Percentiles rank a stretch among this genome's conserved stretches.
phyloP scores from a whole-genome alignment of 2,113 vertebrate genomes.

The Cyprinodon brontotheroides region DNA sequence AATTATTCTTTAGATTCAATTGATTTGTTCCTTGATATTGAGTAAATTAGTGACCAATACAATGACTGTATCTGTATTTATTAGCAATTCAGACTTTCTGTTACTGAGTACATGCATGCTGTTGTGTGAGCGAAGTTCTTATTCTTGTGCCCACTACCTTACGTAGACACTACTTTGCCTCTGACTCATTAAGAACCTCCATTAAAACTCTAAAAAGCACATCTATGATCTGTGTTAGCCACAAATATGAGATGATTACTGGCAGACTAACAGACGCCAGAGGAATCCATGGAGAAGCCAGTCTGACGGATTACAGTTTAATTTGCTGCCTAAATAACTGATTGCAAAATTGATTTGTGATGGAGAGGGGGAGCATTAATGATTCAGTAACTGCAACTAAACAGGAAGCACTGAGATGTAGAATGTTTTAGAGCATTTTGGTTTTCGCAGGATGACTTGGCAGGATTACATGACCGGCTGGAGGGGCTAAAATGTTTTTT shows the following conservation, averaged over 20 bases:
- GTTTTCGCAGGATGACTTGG: constrained; percentile 36
- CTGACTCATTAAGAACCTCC: constrained; percentile 24
- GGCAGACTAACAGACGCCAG: constrained; percentile 47
- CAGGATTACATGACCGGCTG: constrained; percentile 22
- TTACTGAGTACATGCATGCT: neutral
- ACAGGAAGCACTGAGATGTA: constrained; percentile 37
- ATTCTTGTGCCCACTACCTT: neutral
- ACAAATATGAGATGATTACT: constrained; percentile 52
- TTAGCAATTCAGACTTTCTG: neutral
- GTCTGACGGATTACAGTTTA: constrained; percentile 40
- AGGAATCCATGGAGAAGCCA: constrained; percentile 13
- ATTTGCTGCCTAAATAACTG: constrained; percentile 54
- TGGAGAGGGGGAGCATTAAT: constrained; percentile 42
- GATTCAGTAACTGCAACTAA: constrained; percentile 34
- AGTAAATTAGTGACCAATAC: too few species aligned
- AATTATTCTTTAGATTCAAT: too few species aligned
- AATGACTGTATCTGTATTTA: too few species aligned
- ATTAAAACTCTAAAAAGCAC: constrained; percentile 28
- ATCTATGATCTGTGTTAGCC: constrained; percentile 27
- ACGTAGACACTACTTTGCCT: constrained; percentile 6
- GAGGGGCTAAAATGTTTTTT: constrained; percentile 19
- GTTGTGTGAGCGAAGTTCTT: neutral
- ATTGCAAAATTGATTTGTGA: constrained; percentile 46
- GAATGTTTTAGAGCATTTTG: constrained; percentile 31
- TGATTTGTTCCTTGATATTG: too few species aligned